A percentile compares a stretch with the other conserved stretches of the same genome.
phyloP scores from a whole-genome alignment of 2,113 vertebrate genomes.

The Megaptera novaeangliae region DNA sequence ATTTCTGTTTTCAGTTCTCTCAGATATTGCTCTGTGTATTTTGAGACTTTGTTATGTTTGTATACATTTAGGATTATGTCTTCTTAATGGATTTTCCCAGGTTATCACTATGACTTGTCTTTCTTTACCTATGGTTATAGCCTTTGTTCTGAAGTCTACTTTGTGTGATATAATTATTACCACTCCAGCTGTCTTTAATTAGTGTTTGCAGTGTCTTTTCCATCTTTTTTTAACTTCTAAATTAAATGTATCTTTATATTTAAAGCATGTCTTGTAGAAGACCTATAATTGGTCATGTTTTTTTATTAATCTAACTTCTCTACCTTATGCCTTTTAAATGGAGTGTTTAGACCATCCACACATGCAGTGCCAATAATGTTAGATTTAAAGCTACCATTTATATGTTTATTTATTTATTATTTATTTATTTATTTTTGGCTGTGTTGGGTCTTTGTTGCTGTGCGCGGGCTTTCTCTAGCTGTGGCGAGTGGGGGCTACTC shows the following conservation, averaged over 20 bases:
- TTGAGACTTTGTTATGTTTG: neutral
- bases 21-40: neutral
- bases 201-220: too few species aligned
- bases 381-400: neutral
- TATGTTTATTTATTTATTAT: neutral
- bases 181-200: neutral
- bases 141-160: neutral
- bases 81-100: neutral
- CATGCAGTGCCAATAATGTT: neutral
- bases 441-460: too few species aligned
- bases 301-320: neutral
- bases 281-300: neutral
- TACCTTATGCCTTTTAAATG: neutral
- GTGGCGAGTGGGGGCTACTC: too few species aligned
- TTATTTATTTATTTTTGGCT: too few species aligned
- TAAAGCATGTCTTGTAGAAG: neutral
- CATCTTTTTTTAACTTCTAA: neutral
- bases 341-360: neutral
- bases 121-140: neutral
- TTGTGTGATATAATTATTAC: neutral
- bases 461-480: too few species aligned
- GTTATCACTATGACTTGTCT: too few species aligned
- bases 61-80: neutral
- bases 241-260: neutral
- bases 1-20: neutral